Conservation (phyloP, 2,113 vertebrate species). For the Pleuronectes platessa region DNA sequence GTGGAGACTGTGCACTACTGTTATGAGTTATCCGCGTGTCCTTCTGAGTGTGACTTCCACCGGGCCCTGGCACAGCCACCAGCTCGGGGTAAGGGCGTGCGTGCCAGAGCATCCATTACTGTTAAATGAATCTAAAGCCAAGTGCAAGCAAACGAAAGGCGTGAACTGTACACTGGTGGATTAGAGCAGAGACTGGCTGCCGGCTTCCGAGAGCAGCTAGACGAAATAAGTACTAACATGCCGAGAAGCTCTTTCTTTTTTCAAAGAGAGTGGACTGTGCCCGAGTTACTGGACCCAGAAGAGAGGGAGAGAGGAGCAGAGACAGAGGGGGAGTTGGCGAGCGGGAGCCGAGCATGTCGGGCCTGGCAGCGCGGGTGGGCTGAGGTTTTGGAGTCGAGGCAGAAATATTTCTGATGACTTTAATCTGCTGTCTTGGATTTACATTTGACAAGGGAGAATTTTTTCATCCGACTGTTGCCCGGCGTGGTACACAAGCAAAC, state of each 20-base stretch:
- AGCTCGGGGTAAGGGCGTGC: neutral
- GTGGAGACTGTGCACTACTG: slow-evolving; percentile 58
- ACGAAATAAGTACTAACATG: slow-evolving; percentile 52
- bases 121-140: slow-evolving; percentile 27
- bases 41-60: slow-evolving; percentile 35
- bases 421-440: slow-evolving; percentile 29
- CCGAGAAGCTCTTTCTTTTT: slow-evolving; percentile 26
- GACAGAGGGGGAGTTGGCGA: slow-evolving; percentile 10
- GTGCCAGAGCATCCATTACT: slow-evolving; percentile 51
- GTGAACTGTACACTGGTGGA: slow-evolving; percentile 29
- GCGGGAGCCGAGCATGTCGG: neutral
- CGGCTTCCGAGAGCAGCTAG: slow-evolving; percentile 44
- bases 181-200: slow-evolving; percentile 57
- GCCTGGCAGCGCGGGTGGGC: slow-evolving; percentile 59
- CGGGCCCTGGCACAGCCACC: slow-evolving; percentile 12
- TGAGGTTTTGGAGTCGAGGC: slow-evolving; percentile 57
- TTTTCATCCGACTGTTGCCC: slow-evolving; percentile 39
- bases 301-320: slow-evolving; percentile 29
- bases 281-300: slow-evolving; percentile 47
- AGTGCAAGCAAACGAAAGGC: slow-evolving; percentile 41
- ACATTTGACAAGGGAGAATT: slow-evolving; percentile 22
- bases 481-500: no score
- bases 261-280: slow-evolving; percentile 22
- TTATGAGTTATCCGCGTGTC: slow-evolving; percentile 41
- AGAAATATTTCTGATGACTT: slow-evolving; percentile 48